These are phyloP conservation scores for Lagodon rhomboides DNA, from an alignment of 2,797 vertebrate genomes.

Conservation along the genomic window DNA sequence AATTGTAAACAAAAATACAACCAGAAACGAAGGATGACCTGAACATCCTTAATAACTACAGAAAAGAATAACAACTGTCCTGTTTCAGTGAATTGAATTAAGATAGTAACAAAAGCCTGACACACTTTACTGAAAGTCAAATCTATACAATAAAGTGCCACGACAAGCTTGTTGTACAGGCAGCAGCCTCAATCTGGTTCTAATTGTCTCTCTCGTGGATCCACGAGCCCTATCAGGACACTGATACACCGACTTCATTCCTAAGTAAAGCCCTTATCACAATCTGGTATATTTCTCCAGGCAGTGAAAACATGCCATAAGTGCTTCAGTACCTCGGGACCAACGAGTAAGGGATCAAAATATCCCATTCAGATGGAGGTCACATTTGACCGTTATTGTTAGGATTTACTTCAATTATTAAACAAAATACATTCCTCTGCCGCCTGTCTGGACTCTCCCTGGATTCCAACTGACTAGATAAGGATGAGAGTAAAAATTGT, in stretches of 20 bases:
- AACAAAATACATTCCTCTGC: conserved; percentile 83
- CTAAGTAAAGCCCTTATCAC: conserved; percentile 73
- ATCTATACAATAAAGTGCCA: not conserved
- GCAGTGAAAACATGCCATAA: conserved; percentile 83
- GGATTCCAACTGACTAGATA: conserved; percentile 73
- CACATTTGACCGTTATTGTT: conserved; percentile 76
- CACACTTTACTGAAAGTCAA: not conserved
- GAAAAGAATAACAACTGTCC: not conserved
- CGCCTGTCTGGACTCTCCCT: conserved; percentile 63
- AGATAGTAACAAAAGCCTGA: not conserved
- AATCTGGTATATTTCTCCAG: conserved; percentile 79
- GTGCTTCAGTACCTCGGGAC: conserved; percentile 72
- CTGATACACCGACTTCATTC: conserved; percentile 65
- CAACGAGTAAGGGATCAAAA: conserved; percentile 65
- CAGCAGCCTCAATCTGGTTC: conserved; percentile 61
- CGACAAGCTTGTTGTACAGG: not conserved
- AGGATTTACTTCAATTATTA: conserved; percentile 84
- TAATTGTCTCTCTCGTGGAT: conserved; percentile 53
- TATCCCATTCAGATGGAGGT: conserved; percentile 77
- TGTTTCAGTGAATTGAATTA: not conserved
- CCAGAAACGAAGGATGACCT: not conserved
- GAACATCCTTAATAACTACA: not conserved
- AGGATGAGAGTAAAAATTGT: conserved; percentile 58
- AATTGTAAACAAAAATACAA: not conserved
- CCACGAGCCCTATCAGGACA: conserved; percentile 47